Conservation (phyloP, 2,888 invertebrate species). For the Atrina japonica region DNA sequence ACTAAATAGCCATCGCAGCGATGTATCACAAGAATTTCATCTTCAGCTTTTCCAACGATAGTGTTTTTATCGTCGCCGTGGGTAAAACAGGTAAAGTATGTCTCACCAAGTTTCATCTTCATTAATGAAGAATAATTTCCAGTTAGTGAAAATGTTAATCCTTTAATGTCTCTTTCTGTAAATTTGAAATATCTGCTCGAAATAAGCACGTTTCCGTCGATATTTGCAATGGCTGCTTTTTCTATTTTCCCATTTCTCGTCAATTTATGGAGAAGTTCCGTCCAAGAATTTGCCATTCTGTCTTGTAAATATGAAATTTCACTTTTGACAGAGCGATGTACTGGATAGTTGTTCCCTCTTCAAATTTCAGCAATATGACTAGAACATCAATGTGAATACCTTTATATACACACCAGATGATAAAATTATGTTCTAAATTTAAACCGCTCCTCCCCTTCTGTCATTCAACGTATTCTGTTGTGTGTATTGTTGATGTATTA, state of each 20-base stretch:
- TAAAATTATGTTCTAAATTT: no score
- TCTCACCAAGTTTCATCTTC: slow-evolving; percentile 51
- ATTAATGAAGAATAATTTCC: slow-evolving; percentile 46
- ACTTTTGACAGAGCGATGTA: no score
- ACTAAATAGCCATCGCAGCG: slow-evolving; percentile 52
- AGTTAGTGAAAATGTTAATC: slow-evolving; percentile 37
- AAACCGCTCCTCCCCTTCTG: no score
- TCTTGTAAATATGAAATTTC: no score
- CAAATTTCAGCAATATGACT: neutral
- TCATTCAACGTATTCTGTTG: no score
- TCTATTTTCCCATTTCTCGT: slow-evolving; percentile 50
- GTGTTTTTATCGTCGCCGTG: slow-evolving; percentile 51
- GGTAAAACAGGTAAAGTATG: slow-evolving; percentile 55
- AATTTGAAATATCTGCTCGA: slow-evolving; percentile 41
- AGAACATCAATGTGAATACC: no score
- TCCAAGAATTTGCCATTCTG: slow-evolving; percentile 26
- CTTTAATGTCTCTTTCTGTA: slow-evolving; percentile 31
- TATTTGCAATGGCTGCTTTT: slow-evolving; percentile 49
- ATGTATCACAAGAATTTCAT: slow-evolving; percentile 58
- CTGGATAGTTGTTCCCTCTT: neutral
- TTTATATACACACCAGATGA: no score
- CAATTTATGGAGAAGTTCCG: slow-evolving; percentile 23
- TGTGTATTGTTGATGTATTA: no score
- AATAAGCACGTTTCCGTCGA: slow-evolving; percentile 42
- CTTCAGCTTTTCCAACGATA: slow-evolving; percentile 57